Evolutionary conservation across 1,140 invertebrate genomes (phyloP).

Genomic region (Dendrolimus punctatus): DNA sequence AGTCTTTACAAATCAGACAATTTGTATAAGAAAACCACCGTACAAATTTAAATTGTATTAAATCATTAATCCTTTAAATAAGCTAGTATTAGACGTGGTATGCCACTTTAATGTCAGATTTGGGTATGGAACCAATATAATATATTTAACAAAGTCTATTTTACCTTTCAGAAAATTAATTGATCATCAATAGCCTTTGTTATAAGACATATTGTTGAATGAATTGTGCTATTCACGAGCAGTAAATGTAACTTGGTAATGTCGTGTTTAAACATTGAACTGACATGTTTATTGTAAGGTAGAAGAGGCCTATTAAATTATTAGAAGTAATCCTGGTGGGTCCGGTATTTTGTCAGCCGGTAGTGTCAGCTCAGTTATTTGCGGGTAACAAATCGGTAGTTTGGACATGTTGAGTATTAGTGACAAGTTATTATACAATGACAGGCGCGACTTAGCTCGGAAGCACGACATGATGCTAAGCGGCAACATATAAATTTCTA

Average conservation of each 20-base stretch:
- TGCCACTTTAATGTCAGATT: conserved; percentile 60
- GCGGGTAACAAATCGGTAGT: conserved; percentile 42
- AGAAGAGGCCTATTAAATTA: conserved; percentile 66
- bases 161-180: neutral
- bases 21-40: conserved; percentile 48
- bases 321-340: conserved; percentile 57
- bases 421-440: neutral
- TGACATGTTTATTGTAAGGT: conserved; percentile 68
- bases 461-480: too few species aligned
- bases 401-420: conserved; percentile 31
- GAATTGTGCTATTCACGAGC: conserved; percentile 2
- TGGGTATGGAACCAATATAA: conserved; percentile 53
- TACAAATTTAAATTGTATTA: conserved; percentile 51
- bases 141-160: conserved; percentile 25
- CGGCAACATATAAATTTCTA: too few species aligned
- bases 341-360: conserved; percentile 47
- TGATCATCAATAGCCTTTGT: neutral
- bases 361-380: conserved; percentile 43
- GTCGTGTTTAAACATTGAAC: conserved; percentile 46
- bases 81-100: conserved; percentile 38
- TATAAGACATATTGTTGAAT: conserved; percentile 1
- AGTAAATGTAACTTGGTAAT: conserved; percentile 26
- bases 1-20: conserved; percentile 63
- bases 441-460: too few species aligned
- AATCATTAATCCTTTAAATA: conserved; percentile 58